Evolutionary conservation across 1,140 invertebrate genomes (phyloP), one percentile per base, ranked within the genome.

Genomic region (Luehdorfia chinensis): DNA sequence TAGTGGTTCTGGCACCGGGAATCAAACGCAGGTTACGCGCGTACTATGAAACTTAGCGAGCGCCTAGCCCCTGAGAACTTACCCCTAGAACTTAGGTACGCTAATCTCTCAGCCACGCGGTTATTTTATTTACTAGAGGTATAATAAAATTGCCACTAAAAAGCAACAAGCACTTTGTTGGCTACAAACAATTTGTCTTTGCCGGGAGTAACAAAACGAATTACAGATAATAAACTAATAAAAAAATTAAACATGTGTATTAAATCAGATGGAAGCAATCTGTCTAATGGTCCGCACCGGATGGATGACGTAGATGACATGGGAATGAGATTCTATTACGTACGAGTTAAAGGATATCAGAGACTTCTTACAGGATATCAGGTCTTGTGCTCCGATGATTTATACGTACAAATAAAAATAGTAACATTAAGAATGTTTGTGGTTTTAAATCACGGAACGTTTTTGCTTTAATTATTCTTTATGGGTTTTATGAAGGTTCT

Each of bases 301-400:
- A 37, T 37, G 34, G 12, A 18, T 37, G 34, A 37, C 18, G 18
- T n/a, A 37, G 18, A 19, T 9, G 34, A 37, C 34, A 37, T 18
- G 34, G 34, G 34, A 37, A 37, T 18, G 34, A 15, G 34, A 37
- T 37, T 37, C 34, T 37, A 37, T 37, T 37, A 37, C 34, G 34
- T 37, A 23, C 34, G 34, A 37, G 16, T 37, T 37, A 34, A 30
- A 34, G 34, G 16, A 37, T 37, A 37, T 13, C 34, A 16, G 34
- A 8, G 1, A 21, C 19, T 21, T 30, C 34, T 12, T 6, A 36
- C 33, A 19, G 4, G n/a, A 37, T 37, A 16, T 21, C 6, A 18
- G 5, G 15, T 33, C 4, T n/a, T n/a, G 14, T 16, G 6, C 4
- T 4, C 11, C 0, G 1, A 11, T 36, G 34, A 37, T 37, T 37